Percentiles rank a stretch among this genome's conserved stretches.
Conservation (phyloP, 2,797 vertebrate species). For the Cyprinodon diabolis region DNA sequence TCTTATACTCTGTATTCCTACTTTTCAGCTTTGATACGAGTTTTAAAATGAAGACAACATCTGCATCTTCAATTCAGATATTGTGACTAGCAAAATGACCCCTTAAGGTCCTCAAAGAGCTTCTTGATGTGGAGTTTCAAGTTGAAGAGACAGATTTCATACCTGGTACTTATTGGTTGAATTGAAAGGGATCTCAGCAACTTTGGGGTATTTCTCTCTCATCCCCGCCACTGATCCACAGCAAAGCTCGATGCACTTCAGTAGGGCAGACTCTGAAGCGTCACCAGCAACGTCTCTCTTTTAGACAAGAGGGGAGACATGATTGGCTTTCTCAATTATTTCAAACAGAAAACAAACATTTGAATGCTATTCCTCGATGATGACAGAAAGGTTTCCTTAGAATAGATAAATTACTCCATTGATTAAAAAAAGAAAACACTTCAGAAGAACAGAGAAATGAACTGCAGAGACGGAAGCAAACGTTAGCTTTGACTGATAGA, state of each 20-base stretch:
- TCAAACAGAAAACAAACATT: too few species aligned
- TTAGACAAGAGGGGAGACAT: neutral
- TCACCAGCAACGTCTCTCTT: conserved; percentile 95
- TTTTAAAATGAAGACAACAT: too few species aligned
- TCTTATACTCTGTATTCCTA: neutral
- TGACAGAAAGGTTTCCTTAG: too few species aligned
- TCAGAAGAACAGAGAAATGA: too few species aligned
- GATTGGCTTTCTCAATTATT: too few species aligned
- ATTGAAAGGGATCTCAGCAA: conserved; percentile 95
- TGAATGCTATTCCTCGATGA: too few species aligned
- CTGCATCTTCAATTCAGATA: too few species aligned
- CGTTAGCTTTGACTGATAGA: too few species aligned
- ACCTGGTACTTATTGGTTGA: conserved; percentile 99
- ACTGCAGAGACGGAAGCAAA: too few species aligned
- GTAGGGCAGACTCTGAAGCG: conserved; percentile 92
- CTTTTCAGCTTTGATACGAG: neutral
- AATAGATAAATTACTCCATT: too few species aligned
- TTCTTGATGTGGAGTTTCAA: neutral
- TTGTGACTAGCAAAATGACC: too few species aligned
- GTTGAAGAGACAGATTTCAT: conserved; percentile 1
- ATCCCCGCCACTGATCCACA: conserved; percentile 93
- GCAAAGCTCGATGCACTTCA: conserved; percentile 96
- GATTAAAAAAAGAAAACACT: too few species aligned
- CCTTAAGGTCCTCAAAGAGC: neutral
- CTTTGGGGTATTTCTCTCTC: conserved; percentile 85